These are phyloP conservation scores for Cheilosia vulpina DNA, from an alignment of 2,888 invertebrate species.

Conservation along the genomic window DNA sequence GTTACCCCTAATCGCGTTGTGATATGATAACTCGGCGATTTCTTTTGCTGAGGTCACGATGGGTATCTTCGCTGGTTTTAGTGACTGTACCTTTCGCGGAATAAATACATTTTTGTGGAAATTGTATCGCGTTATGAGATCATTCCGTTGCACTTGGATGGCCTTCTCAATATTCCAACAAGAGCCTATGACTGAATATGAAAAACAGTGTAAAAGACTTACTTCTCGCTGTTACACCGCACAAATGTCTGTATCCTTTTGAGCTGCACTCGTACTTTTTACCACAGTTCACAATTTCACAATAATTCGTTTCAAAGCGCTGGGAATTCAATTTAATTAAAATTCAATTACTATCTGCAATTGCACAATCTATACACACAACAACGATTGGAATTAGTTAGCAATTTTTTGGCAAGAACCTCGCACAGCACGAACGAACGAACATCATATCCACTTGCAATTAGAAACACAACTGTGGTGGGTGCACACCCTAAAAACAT, in stretches of 20 bases:
- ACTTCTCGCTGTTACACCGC: too few species aligned
- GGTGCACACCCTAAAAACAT: slow-evolving; percentile 68
- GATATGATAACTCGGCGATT: neutral
- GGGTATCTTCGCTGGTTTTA: too few species aligned
- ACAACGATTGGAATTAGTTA: slow-evolving; percentile 24
- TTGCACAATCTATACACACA: slow-evolving; percentile 25
- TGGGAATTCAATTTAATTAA: slow-evolving; percentile 40
- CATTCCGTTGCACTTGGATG: too few species aligned
- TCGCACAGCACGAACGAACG: slow-evolving; percentile 41
- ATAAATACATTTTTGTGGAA: too few species aligned
- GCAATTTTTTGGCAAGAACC: slow-evolving; percentile 52
- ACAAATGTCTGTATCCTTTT: neutral
- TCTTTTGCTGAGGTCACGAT: too few species aligned
- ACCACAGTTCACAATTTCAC: neutral
- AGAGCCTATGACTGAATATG: too few species aligned
- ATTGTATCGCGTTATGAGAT: too few species aligned
- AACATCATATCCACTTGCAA: slow-evolving; percentile 60
- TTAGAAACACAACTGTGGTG: slow-evolving; percentile 59
- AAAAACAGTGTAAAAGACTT: too few species aligned
- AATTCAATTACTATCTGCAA: slow-evolving; percentile 46
- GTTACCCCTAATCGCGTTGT: neutral
- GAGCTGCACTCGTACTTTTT: neutral
- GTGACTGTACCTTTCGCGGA: too few species aligned
- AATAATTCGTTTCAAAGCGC: neutral
- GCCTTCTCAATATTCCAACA: too few species aligned